Evolutionary conservation across 2,797 vertebrate species (phyloP).

Genomic region (Amniataba percoides): DNA sequence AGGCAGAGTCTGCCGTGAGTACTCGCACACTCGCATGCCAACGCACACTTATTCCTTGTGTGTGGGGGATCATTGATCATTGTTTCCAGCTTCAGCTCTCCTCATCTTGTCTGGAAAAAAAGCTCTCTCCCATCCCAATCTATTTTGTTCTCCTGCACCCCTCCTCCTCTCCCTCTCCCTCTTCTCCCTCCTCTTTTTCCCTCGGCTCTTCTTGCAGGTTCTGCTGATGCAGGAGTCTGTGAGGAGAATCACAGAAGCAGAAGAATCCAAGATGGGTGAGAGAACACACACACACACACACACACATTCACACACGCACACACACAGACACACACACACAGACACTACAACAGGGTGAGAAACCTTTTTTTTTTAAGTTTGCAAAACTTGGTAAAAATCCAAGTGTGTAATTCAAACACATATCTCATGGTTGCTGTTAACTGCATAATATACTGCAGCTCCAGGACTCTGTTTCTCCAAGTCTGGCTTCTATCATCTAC

Average conservation of each 20-base stretch:
- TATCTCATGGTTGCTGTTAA: slow-evolving; percentile 39
- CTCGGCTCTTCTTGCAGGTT: slow-evolving; percentile 85
- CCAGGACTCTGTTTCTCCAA: slow-evolving; percentile 29
- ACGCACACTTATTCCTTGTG: slow-evolving; percentile 42
- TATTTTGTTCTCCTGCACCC: slow-evolving; percentile 30
- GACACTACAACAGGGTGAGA: slow-evolving; percentile 31
- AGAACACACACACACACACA: slow-evolving; percentile 20
- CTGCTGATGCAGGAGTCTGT: slow-evolving; percentile 98
- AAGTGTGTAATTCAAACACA: slow-evolving; percentile 54
- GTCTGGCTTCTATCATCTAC: slow-evolving; percentile 42
- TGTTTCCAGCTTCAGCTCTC: slow-evolving; percentile 53
- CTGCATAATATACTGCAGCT: slow-evolving; percentile 26
- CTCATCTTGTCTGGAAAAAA: slow-evolving; percentile 54
- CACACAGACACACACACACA: slow-evolving; percentile 18
- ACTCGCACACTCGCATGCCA: slow-evolving; percentile 35
- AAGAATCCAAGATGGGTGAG: slow-evolving; percentile 98
- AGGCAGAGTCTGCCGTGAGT: slow-evolving; percentile 97
- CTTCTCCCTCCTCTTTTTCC: slow-evolving; percentile 33
- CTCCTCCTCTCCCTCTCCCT: slow-evolving; percentile 24
- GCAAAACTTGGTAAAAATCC: slow-evolving; percentile 50
- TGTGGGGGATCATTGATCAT: slow-evolving; percentile 56
- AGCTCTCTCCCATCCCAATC: slow-evolving; percentile 28
- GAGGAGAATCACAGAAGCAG: slow-evolving; percentile 94
- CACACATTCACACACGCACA: slow-evolving; percentile 19
- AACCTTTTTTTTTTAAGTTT: slow-evolving; percentile 52